These are phyloP conservation scores for Geococcyx californianus DNA, from an alignment of 2,113 vertebrate species.

Conservation along the genomic window DNA sequence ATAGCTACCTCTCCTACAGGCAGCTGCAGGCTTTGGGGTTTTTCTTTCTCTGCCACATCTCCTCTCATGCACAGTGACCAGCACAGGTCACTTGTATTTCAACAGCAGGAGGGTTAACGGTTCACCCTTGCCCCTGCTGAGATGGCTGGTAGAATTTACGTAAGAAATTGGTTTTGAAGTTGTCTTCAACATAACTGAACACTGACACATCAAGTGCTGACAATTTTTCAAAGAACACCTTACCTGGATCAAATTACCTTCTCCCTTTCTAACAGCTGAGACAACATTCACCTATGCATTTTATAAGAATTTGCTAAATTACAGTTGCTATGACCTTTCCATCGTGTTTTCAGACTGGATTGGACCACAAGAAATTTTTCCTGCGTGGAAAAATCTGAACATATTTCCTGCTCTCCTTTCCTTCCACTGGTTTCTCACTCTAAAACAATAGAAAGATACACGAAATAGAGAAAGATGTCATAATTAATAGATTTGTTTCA, in stretches of 20 bases:
- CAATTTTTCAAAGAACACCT: neutral
- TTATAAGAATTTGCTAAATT: neutral
- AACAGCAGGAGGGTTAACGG: neutral
- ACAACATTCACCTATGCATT: neutral
- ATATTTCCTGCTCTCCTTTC: neutral
- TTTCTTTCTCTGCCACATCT: neutral
- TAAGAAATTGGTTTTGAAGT: neutral
- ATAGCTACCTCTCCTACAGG: too few species aligned
- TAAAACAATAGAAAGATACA: neutral
- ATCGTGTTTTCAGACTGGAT: neutral
- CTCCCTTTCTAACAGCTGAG: neutral
- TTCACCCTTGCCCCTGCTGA: neutral
- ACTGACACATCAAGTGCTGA: neutral
- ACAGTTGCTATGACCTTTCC: neutral
- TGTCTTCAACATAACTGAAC: neutral
- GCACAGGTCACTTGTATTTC: neutral
- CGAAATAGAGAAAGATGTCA: neutral
- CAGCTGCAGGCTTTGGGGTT: neutral
- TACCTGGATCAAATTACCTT: neutral
- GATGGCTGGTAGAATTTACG: neutral
- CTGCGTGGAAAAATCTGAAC: neutral
- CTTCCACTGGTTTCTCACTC: neutral
- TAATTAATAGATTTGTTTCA: neutral
- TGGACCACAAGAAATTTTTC: neutral
- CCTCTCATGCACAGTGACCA: neutral